Conservation (phyloP, 2,113 vertebrate species). For the Hemichromis elongatus region DNA sequence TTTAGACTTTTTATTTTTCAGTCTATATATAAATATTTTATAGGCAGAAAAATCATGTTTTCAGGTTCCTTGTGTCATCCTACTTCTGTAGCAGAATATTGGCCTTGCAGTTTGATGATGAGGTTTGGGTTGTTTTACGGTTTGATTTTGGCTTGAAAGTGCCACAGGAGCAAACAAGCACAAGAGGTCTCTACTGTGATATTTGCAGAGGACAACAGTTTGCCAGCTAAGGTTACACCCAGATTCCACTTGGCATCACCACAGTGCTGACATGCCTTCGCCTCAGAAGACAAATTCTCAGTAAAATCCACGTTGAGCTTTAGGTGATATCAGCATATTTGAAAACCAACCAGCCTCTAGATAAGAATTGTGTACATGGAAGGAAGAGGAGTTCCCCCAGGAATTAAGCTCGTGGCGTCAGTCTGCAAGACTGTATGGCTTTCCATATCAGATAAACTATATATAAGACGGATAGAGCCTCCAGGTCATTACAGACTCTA, state of each 20-base stretch:
- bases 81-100: neutral
- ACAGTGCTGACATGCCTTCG: neutral
- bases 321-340: neutral
- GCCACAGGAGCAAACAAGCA: neutral
- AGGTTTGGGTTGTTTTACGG: neutral
- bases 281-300: neutral
- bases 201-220: neutral
- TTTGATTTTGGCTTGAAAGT: fast-evolving
- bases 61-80: neutral
- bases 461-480: neutral
- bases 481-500: neutral
- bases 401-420: neutral
- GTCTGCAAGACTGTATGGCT: neutral
- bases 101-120: neutral
- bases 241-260: neutral
- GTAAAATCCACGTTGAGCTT: neutral
- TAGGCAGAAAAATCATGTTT: neutral
- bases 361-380: neutral
- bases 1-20: neutral
- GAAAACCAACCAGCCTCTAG: neutral
- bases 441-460: neutral
- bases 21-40: neutral
- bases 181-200: neutral
- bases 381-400: neutral
- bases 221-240: neutral